phyloP scores from a whole-genome alignment of 2,888 invertebrate genomes.

The Rosalia funebris region DNA sequence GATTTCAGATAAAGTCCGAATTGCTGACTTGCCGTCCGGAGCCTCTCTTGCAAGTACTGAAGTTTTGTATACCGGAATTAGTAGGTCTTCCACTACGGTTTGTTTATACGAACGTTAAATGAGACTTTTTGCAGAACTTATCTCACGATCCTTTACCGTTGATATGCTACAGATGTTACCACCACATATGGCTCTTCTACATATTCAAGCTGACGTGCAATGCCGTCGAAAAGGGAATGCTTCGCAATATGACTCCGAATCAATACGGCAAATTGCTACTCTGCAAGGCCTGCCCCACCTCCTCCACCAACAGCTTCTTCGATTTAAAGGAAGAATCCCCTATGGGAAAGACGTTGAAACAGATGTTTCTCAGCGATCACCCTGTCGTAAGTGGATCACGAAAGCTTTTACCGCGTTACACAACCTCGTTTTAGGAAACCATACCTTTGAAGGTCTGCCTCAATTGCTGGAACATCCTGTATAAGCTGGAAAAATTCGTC shows the following conservation, averaged over 20 bases:
- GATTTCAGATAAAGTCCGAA: slow-evolving; percentile 1
- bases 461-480: slow-evolving; percentile 14
- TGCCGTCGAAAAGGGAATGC: not conserved
- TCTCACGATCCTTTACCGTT: slow-evolving; percentile 6
- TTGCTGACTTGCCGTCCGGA: slow-evolving; percentile 9
- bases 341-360: not conserved
- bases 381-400: slow-evolving; percentile 2
- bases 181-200: slow-evolving; percentile 9
- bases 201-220: slow-evolving; percentile 9
- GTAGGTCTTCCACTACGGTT: slow-evolving; percentile 4
- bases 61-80: slow-evolving; percentile 20
- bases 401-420: not conserved
- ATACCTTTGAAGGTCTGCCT: slow-evolving; percentile 19
- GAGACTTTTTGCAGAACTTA: slow-evolving; percentile 11
- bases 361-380: slow-evolving; percentile 10
- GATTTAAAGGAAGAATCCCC: not conserved
- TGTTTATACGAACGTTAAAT: too few relatives aligned
- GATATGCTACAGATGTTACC: slow-evolving; percentile 8
- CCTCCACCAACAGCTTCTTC: slow-evolving; percentile 5
- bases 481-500: slow-evolving; percentile 6
- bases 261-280: slow-evolving; percentile 10
- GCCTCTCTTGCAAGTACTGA: slow-evolving; percentile 9
- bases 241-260: not conserved
- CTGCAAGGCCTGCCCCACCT: not conserved
- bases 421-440: not conserved